Evolutionary conservation across 2,113 vertebrate genomes (phyloP), one percentile per base, ranked within the genome.

Genomic region (Oreocharis arfaki): DNA sequence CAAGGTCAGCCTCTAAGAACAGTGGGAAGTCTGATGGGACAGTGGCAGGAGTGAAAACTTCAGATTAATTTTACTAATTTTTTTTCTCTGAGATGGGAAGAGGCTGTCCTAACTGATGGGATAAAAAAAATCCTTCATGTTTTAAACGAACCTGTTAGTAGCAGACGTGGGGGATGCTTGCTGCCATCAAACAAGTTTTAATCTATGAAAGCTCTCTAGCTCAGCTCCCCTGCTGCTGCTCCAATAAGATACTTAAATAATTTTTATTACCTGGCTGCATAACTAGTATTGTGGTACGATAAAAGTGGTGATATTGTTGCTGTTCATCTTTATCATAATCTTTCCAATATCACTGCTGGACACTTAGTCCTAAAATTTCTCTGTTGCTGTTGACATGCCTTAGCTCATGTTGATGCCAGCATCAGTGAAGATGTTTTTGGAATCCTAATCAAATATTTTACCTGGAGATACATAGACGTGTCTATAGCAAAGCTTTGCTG

Each of bases 211-310:
- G 16, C 63, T 88, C 82, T 85, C 71, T 80, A 70, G 85, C 50
- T 15, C 63, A 61, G 53, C 55, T 83, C 90, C 86, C 81, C 87
- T 88, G 42, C 85, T 93, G 68, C 92, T 94, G 69, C 69, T 95
- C 79, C 68, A 60, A 6, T 84, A 14, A 95, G 64, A 52, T 70
- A 60, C 9, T 69, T 33, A 53, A 56, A 70, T 90, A 0, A 74
- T 44, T 86, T 95, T 75, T 70, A 37, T 75, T 80, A 71, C 39
- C 71, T 81, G 71, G 28, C 91, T 91, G 71, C 79, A 32, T 81
- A 63, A 74, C 47, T 42, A 30, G 46, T 71, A 37, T 60, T 88
- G 79, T 75, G 64, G 53, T 46, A 12, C 71, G 64, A 86, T 77
- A 14, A 32, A 84, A 75, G 52, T 44, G 84, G 71, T 92, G 83